A percentile compares a stretch with the other conserved stretches of the same genome.
Evolutionary conservation across 1,140 invertebrate species (phyloP).

Genomic region (Oscheius sp.): DNA sequence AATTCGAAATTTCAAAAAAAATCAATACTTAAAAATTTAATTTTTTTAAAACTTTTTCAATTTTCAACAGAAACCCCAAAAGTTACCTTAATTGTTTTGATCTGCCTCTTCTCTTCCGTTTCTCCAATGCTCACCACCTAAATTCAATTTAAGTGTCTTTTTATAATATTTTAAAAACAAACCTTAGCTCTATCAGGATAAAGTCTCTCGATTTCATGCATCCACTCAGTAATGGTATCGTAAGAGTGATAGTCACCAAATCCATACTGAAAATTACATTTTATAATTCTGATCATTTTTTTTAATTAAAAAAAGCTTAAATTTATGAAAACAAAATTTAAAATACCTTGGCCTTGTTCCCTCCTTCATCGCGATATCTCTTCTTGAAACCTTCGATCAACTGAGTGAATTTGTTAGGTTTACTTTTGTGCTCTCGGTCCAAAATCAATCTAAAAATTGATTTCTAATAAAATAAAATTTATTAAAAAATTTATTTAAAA

Average conservation of each 20-base stretch:
- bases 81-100: constrained; percentile 63
- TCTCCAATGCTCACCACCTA: constrained; percentile 62
- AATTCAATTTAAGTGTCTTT: too few relatives aligned
- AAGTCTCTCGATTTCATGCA: constrained; percentile 61
- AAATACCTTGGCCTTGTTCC: constrained; percentile 47
- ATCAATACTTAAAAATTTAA: too few relatives aligned
- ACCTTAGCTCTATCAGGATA: constrained; percentile 61
- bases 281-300: constrained; percentile 41
- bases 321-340: too few relatives aligned
- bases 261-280: constrained; percentile 40
- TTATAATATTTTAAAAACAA: too few relatives aligned
- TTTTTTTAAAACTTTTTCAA: too few relatives aligned
- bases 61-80: too few relatives aligned
- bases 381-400: constrained; percentile 49
- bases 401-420: constrained; percentile 4
- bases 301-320: too few relatives aligned
- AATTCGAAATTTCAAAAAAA: too few relatives aligned
- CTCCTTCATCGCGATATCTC: constrained; percentile 51
- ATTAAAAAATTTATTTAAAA: constrained; percentile 10
- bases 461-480: constrained; percentile 27
- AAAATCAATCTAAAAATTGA: constrained; percentile 43
- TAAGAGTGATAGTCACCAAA: constrained; percentile 48
- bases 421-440: constrained; percentile 49
- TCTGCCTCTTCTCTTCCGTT: constrained; percentile 62
- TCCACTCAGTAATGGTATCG: constrained; percentile 64